Evolutionary conservation across 2,888 invertebrate genomes (phyloP).

Genomic region (Lottia gigantea): DNA sequence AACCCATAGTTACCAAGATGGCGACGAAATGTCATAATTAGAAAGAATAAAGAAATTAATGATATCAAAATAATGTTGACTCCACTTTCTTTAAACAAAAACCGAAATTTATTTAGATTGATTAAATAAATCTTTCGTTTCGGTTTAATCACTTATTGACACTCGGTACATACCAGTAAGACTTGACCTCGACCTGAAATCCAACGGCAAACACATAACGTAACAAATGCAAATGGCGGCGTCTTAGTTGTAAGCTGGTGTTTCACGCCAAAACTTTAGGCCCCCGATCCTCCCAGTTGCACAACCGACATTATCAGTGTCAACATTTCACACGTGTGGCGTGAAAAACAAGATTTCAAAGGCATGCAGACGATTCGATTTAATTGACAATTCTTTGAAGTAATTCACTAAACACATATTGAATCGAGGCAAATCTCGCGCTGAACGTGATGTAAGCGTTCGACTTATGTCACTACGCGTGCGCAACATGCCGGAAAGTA

Average conservation of each 20-base stretch:
- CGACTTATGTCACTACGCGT: slow-evolving; percentile 9
- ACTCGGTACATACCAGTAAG: not conserved
- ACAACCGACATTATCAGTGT: not conserved
- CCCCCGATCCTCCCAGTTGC: not conserved
- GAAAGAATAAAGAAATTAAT: not conserved
- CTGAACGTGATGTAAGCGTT: slow-evolving; percentile 9
- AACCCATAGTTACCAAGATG: no score
- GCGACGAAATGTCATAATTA: no score
- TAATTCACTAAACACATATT: not conserved
- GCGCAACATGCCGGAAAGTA: not conserved
- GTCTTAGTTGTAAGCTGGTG: not conserved
- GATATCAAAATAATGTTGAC: not conserved
- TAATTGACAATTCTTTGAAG: not conserved
- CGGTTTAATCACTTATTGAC: slow-evolving; percentile 7
- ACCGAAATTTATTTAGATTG: slow-evolving; percentile 6
- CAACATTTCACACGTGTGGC: slow-evolving; percentile 8
- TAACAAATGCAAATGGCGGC: slow-evolving; percentile 9
- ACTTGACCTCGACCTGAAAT: not conserved
- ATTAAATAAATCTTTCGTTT: slow-evolving; percentile 8
- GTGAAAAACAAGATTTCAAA: not conserved
- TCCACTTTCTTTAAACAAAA: not conserved
- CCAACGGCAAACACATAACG: slow-evolving; percentile 1
- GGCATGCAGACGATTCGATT: not conserved
- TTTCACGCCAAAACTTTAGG: not conserved
- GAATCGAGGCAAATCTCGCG: slow-evolving; percentile 1